phyloP scores from a whole-genome alignment of 2,888 invertebrate species.

The Psylliodes chrysocephalus region DNA sequence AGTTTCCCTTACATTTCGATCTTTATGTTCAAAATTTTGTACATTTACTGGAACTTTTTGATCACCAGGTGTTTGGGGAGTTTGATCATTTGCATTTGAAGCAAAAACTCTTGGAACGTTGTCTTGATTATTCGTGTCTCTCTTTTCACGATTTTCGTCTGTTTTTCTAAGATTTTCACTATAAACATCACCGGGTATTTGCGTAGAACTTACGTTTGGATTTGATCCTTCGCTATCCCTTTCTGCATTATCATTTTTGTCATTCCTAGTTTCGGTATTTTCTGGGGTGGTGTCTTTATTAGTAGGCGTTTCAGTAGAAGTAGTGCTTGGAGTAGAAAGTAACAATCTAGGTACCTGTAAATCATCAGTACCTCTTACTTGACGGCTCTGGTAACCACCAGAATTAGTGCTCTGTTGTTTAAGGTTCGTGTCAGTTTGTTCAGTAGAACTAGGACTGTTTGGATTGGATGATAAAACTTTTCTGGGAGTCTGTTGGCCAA shows the following conservation, averaged over 20 bases:
- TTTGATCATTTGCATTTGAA: background rate
- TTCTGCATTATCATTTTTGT: background rate
- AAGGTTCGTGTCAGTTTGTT: too few species aligned
- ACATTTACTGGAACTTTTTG: too few species aligned
- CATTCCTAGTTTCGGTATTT: background rate
- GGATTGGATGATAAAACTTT: too few species aligned
- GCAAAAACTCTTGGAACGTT: background rate
- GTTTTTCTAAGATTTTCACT: background rate
- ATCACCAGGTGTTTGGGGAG: too few species aligned
- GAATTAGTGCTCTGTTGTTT: too few species aligned
- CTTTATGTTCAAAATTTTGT: too few species aligned
- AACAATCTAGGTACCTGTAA: background rate
- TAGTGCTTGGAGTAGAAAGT: background rate
- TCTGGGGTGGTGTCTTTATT: background rate
- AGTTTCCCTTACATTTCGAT: background rate
- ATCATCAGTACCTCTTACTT: background rate
- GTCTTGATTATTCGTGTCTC: constrained; percentile 3
- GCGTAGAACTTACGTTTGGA: background rate
- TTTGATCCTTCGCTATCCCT: background rate
- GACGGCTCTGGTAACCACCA: too few species aligned
- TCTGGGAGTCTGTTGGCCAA: too few species aligned
- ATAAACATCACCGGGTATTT: background rate
- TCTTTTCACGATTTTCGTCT: background rate
- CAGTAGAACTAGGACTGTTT: too few species aligned
- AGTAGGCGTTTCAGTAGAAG: background rate